Percentiles rank a stretch among this genome's conserved stretches.
Conservation (phyloP, 2,113 vertebrate genomes). For the Petrocephalus microphthalmus region DNA sequence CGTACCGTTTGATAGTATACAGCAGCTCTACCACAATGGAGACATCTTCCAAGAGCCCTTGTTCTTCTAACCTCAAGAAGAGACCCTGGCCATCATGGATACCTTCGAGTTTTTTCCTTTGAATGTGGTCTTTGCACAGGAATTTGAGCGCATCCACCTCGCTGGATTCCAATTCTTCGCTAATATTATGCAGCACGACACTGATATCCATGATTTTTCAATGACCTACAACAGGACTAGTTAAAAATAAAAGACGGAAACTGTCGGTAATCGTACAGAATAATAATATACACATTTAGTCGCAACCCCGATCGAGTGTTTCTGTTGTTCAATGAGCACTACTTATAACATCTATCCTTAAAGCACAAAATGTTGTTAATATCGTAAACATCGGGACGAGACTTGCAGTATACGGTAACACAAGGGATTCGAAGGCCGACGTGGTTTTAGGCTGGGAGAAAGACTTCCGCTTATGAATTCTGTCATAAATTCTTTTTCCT, state of each 20-base stretch:
- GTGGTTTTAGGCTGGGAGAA: background rate
- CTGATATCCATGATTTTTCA: conserved; percentile 41
- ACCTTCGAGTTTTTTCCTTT: conserved; percentile 46
- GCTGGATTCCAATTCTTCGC: conserved; percentile 44
- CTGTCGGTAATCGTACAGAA: background rate
- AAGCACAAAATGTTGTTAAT: background rate
- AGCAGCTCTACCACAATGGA: conserved; percentile 49
- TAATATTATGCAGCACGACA: conserved; percentile 38
- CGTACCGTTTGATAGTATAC: conserved; percentile 44
- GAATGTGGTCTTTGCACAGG: conserved; percentile 53
- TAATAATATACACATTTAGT: background rate
- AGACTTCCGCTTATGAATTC: background rate
- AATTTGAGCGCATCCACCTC: conserved; percentile 60
- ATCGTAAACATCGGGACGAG: background rate
- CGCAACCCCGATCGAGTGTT: background rate
- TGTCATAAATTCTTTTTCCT: background rate
- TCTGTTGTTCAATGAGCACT: background rate
- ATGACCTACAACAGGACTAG: background rate
- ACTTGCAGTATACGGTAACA: background rate
- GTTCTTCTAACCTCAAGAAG: conserved; percentile 49
- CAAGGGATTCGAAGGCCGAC: background rate
- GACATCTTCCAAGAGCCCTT: conserved; percentile 32
- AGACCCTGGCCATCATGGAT: conserved; percentile 48
- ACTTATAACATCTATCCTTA: background rate
- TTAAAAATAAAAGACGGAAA: background rate